Percentiles rank a stretch among this genome's conserved stretches.
phyloP scores from a whole-genome alignment of 2,888 invertebrate species.

The Drosophila quinaria region DNA sequence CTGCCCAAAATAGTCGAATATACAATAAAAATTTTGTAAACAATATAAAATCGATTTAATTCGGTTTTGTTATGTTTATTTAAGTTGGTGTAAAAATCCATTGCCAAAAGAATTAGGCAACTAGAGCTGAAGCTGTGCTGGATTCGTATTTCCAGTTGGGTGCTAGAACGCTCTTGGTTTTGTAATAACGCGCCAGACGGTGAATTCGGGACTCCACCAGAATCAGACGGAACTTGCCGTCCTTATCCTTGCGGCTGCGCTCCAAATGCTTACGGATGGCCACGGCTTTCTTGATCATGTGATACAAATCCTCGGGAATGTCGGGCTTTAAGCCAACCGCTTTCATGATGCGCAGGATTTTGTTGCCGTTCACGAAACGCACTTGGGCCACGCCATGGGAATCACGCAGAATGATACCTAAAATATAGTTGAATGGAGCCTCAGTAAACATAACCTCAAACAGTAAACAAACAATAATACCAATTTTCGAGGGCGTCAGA shows the following conservation, averaged over 20 bases:
- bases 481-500: constrained; percentile 99
- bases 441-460: constrained; percentile 59
- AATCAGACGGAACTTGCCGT: constrained; percentile 99
- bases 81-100: constrained; percentile 26
- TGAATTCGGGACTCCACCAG: constrained; percentile 99
- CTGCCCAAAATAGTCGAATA: no score
- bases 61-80: constrained; percentile 33
- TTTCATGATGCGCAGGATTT: constrained; percentile 99
- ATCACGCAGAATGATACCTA: constrained; percentile 98
- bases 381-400: constrained; percentile 99
- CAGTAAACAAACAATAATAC: constrained; percentile 87
- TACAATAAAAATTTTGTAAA: background rate
- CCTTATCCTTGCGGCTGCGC: constrained; percentile 98
- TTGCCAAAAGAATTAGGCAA: constrained; percentile 83
- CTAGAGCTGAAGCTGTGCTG: constrained; percentile 94
- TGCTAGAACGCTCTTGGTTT: constrained; percentile 96
- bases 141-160: constrained; percentile 99
- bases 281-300: constrained; percentile 99
- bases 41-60: constrained; percentile 5
- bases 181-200: constrained; percentile 99
- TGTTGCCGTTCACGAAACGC: constrained; percentile 99
- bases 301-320: constrained; percentile 99
- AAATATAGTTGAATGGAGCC: constrained; percentile 28
- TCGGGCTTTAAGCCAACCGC: constrained; percentile 98
- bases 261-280: constrained; percentile 99